phyloP scores from a whole-genome alignment of 2,888 invertebrate species.

The Sepioteuthis lessoniana region DNA sequence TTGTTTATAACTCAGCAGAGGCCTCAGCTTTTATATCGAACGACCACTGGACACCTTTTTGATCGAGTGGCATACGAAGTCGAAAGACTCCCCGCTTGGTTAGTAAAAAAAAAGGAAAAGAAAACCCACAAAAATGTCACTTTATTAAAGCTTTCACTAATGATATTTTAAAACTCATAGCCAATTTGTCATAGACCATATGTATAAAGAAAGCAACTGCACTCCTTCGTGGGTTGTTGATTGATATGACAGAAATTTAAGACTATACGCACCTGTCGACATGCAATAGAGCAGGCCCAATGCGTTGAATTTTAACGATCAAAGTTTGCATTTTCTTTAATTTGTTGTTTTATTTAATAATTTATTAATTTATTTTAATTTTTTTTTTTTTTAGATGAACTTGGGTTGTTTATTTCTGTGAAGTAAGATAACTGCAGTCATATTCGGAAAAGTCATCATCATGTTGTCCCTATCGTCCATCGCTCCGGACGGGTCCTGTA shows the following conservation, averaged over 20 bases:
- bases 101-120: not conserved
- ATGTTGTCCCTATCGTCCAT: too few relatives aligned
- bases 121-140: not conserved
- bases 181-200: not conserved
- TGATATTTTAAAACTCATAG: not conserved
- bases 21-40: not conserved
- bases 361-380: too few relatives aligned
- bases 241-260: not conserved
- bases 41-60: not conserved
- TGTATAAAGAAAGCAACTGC: not conserved
- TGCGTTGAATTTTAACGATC: not conserved
- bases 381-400: too few relatives aligned
- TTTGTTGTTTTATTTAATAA: too few relatives aligned
- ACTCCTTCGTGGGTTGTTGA: not conserved
- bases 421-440: too few relatives aligned
- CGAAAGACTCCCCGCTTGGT: not conserved
- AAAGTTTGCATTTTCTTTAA: too few relatives aligned
- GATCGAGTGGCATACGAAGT: not conserved
- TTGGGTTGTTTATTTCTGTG: too few relatives aligned
- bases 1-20: not conserved
- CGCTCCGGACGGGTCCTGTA: too few relatives aligned
- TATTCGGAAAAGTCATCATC: too few relatives aligned
- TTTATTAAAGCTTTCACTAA: constrained; percentile 15
- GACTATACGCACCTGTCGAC: not conserved
- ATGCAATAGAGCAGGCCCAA: not conserved